Evolutionary conservation across 1,140 invertebrate genomes (phyloP), one percentile per base, ranked within the genome.

Genomic region (Leptinotarsa defecta): DNA sequence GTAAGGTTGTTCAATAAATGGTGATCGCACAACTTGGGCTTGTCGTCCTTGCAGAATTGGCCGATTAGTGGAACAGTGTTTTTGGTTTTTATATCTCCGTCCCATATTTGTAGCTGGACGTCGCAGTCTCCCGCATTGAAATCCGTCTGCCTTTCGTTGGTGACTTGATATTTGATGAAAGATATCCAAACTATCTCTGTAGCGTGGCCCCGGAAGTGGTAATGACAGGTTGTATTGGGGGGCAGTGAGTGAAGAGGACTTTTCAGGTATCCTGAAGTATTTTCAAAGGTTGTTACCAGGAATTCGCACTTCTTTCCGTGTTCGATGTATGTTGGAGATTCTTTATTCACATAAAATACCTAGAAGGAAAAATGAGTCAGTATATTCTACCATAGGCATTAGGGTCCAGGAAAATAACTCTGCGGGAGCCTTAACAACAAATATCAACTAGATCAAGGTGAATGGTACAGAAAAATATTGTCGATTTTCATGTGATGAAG

Each of bases 211-310:
- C 93, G 91, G 81, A 96, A 91, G 81, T 94, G 93, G 84, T 95
- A 96, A 17, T 94, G 88, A 82, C 95, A 96, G 1, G 94, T 96
- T 11, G 93, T 95, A 82, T 96, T 96, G 1, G 93, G 91, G 1
- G 94, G 92, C 48, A 96, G 83, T 0, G 94, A 95, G 83, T 96
- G 94, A 48, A 91, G 87, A 0, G 94, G 94, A 77, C 92, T 94
- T 74, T 93, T 91, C 3, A 96, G 83, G 6, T 94, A 86, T 3
- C 94, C 94, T 76, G 91, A 92, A 5, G 90, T 89, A 77, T 90
- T 91, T 79, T 94, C 92, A 76, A 93, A 92, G 43, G 92, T 91
- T 71, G 91, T 91, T 72, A 94, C 88, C 73, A 93, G 88, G 84
- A 94, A 94, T 78, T 94, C 92, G 81, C 93, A 94, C 64, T 92